These are phyloP conservation scores for Argyresthia goedartella DNA, from an alignment of 2,888 invertebrate species.

Conservation along the genomic window DNA sequence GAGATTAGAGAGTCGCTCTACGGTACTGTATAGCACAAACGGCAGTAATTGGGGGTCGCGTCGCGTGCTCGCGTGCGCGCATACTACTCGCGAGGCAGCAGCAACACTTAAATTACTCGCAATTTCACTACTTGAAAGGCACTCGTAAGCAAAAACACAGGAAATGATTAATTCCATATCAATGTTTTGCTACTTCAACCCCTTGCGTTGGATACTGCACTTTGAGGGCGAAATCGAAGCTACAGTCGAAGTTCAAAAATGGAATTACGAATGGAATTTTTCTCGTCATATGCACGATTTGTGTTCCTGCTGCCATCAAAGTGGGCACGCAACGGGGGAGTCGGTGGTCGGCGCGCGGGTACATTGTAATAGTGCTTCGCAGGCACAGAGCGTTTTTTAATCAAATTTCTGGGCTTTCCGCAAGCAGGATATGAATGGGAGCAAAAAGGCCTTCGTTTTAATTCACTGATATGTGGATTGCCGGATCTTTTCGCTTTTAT, in stretches of 20 bases:
- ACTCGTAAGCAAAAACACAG: constrained; percentile 43
- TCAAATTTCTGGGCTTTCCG: constrained; percentile 56
- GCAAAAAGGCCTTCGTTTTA: constrained; percentile 18
- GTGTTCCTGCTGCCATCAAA: constrained; percentile 19
- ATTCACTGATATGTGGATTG: constrained; percentile 27
- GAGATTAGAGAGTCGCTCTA: not conserved
- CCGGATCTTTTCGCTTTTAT: not conserved
- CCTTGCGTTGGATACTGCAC: constrained; percentile 1
- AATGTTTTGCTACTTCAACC: constrained; percentile 26
- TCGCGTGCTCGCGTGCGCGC: constrained; percentile 64
- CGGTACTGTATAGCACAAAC: not conserved
- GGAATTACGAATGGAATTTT: constrained; percentile 3
- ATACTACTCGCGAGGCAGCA: constrained; percentile 41
- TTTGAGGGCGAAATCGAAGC: not conserved
- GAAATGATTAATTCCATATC: constrained; percentile 51
- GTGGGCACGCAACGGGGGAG: constrained; percentile 8
- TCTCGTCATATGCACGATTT: constrained; percentile 2
- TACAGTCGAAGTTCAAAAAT: not conserved
- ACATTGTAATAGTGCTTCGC: constrained; percentile 20
- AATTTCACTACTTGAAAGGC: constrained; percentile 58
- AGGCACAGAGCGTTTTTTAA: constrained; percentile 39
- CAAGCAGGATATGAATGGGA: constrained; percentile 41
- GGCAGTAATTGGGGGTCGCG: constrained; percentile 1
- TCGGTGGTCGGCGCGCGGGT: constrained; percentile 14
- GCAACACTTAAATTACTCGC: constrained; percentile 66